phyloP scores from a whole-genome alignment of 2,888 invertebrate species.

The Hermaeophaga mercurialis region DNA sequence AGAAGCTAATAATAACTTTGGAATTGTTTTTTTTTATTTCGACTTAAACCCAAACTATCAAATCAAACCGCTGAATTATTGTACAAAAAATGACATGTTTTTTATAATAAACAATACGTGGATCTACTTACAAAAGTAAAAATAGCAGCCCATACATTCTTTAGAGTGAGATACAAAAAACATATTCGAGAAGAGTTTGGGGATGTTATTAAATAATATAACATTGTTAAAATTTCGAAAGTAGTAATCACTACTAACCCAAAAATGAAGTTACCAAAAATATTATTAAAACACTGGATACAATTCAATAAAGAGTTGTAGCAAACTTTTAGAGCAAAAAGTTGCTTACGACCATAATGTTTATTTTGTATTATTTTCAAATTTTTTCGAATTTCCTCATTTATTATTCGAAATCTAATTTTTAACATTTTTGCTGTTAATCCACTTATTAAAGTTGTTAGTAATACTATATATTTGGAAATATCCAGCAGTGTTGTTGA shows the following conservation, averaged over 20 bases:
- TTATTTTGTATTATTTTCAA: not conserved
- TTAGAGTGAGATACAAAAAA: not conserved
- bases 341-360: not conserved
- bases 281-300: not conserved
- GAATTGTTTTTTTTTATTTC: no score
- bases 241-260: not conserved
- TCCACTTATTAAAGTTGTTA: not conserved
- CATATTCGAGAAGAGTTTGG: not conserved
- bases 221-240: not conserved
- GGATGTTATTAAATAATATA: not conserved
- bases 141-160: not conserved
- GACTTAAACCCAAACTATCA: no score
- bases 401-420: not conserved
- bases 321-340: not conserved
- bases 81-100: no score
- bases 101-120: no score
- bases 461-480: not conserved
- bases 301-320: not conserved
- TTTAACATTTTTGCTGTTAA: not conserved
- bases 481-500: not conserved
- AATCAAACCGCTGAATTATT: no score
- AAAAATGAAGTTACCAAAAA: slow-evolving; percentile 1
- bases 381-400: not conserved
- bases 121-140: no score
- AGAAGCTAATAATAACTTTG: no score